These are phyloP conservation scores for Penaeus indicus DNA, from an alignment of 1,140 invertebrate species.

Conservation along the genomic window DNA sequence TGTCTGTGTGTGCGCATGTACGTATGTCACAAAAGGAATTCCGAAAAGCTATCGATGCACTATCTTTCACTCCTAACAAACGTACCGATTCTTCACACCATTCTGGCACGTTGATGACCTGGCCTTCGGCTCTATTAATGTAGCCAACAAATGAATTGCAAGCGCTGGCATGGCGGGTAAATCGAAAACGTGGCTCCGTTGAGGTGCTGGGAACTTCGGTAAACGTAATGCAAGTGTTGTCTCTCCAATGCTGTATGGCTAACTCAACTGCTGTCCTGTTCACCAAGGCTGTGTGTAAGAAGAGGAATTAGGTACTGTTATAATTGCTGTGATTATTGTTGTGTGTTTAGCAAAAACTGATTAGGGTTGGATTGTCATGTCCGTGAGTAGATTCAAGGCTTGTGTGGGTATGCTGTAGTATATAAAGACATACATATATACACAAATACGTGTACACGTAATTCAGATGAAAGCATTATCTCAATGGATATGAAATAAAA, in stretches of 20 bases:
- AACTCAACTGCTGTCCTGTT: not conserved
- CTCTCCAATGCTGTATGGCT: slow-evolving; percentile 34
- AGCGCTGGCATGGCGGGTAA: not conserved
- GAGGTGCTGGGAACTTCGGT: not conserved
- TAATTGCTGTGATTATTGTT: too few species aligned
- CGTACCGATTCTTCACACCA: slow-evolving; percentile 48
- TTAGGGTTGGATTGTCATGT: too few species aligned
- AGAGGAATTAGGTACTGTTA: too few species aligned
- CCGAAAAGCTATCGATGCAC: not conserved
- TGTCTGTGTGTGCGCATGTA: too few species aligned
- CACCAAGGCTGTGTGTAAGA: not conserved
- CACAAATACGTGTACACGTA: too few species aligned
- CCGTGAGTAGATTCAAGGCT: too few species aligned
- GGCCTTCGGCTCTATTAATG: slow-evolving; percentile 48
- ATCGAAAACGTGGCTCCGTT: not conserved
- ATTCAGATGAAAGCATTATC: too few species aligned
- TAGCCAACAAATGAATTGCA: slow-evolving; percentile 70
- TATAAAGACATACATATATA: too few species aligned
- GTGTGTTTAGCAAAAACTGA: too few species aligned
- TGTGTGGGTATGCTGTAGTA: too few species aligned
- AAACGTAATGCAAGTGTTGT: slow-evolving; percentile 38
- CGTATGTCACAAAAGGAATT: not conserved
- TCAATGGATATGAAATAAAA: too few species aligned
- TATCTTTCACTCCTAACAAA: slow-evolving; percentile 67
- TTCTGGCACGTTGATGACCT: slow-evolving; percentile 60